These are phyloP conservation scores for Clangula hyemalis DNA, from an alignment of 2,797 vertebrate genomes.

Conservation along the genomic window DNA sequence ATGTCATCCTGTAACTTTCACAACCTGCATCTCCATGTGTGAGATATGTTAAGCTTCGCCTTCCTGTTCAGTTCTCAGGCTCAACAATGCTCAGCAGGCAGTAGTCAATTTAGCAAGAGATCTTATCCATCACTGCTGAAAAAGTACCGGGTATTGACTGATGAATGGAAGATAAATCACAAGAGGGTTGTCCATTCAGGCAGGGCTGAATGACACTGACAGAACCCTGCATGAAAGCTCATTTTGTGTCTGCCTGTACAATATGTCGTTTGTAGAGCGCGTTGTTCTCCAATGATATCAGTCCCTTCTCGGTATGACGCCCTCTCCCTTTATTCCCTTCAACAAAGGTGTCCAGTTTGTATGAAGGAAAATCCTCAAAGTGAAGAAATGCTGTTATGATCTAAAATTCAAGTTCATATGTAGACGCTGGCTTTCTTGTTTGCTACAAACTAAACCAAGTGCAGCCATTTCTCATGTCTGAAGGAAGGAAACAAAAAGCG, in stretches of 20 bases:
- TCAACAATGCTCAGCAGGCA: constrained; percentile 81
- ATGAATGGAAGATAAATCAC: constrained; percentile 83
- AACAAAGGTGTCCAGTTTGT: constrained; percentile 67
- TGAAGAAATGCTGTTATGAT: constrained; percentile 61
- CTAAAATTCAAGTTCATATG: constrained; percentile 68
- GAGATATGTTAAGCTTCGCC: constrained; percentile 45
- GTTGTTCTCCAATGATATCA: constrained; percentile 73
- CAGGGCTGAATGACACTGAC: constrained; percentile 77
- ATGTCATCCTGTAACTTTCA: neutral
- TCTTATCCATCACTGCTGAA: constrained; percentile 79
- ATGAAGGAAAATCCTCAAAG: constrained; percentile 64
- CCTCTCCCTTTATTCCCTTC: constrained; percentile 70
- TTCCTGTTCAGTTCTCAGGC: constrained; percentile 73
- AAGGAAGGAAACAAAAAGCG: neutral
- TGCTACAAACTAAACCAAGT: constrained; percentile 31
- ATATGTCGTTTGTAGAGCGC: constrained; percentile 72
- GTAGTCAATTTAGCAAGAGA: constrained; percentile 78
- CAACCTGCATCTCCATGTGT: constrained; percentile 36
- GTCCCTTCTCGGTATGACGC: constrained; percentile 68
- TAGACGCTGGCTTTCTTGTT: constrained; percentile 56
- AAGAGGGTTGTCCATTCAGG: constrained; percentile 77
- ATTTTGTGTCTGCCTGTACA: constrained; percentile 77
- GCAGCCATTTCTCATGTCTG: constrained; percentile 6
- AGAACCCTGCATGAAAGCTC: constrained; percentile 76
- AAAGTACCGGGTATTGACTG: constrained; percentile 75